Base-by-base conservation (phyloP, 1,140 invertebrate genomes). In the Hypothenemus hampei region DNA sequence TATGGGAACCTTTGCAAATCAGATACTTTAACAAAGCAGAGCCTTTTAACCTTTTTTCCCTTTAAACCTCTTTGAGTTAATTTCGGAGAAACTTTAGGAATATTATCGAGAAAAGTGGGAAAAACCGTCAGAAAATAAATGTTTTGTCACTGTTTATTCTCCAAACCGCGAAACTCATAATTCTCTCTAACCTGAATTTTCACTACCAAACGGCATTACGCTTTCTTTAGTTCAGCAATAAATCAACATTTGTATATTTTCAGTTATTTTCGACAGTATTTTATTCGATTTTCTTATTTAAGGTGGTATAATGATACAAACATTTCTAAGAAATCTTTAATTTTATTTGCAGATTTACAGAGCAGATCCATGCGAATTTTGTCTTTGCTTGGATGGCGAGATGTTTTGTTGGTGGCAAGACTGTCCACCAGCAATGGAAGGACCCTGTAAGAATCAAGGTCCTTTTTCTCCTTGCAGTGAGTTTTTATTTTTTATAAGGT, bases 391-490 rank as follows among this genome's bases (percentile, higher is more conserved):
- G 49, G 83, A 83, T 54, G 82, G 82, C 7, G 82, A 85, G 65
- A 81, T 85, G 71, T 85, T 84, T 69, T 85, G 83, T 68, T 85
- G 82, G 81, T 85, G 82, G 83, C 81, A 84, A 64, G 77, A 78
- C 66, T 82, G 79, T 70, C 75, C 73, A 16, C 69, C 70, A 11
- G 60, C 67, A 3, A 62, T 68, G 46, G 69, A 69, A 50, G 65
- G 66, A 43, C 69, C 71, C 23, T 70, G 70, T 44, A 66, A 63
- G 20, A 68, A 70, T 49, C 61, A 64, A 41, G 60, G 63, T 22
- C 69, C 70, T 6, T 72, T 72, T 55, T 67, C 66, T 8, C 63
- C 69, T n/a, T 71, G 69, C 48, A 43, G 68, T 70, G 63, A 70
- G 62, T 61, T 33, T 13, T 47, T 33, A 18, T n/a, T n/a, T n/a